phyloP scores from a whole-genome alignment of 2,113 vertebrate species.

The Xenopus laevis region DNA sequence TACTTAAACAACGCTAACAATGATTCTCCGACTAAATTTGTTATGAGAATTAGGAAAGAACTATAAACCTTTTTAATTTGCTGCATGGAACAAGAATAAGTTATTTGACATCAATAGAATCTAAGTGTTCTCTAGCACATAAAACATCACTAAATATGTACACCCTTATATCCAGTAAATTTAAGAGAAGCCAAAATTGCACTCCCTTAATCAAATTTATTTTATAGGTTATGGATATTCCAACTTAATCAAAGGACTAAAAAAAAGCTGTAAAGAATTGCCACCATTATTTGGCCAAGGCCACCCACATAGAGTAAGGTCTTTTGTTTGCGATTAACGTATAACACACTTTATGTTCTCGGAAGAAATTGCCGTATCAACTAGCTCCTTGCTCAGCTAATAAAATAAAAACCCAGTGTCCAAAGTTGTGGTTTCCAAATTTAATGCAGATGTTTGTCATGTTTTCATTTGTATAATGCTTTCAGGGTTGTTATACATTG shows the following conservation, averaged over 20 bases:
- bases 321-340: conserved; percentile 63
- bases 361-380: conserved; percentile 68
- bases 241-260: conserved; percentile 52
- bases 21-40: no score
- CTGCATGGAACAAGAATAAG: not conserved
- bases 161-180: conserved; percentile 24
- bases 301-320: conserved; percentile 58
- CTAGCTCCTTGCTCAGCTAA: conserved; percentile 61
- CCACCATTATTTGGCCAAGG: conserved; percentile 44
- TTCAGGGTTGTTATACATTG: conserved; percentile 26
- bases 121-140: not conserved
- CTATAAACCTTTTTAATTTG: not conserved
- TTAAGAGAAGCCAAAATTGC: conserved; percentile 20
- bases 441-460: conserved; percentile 60
- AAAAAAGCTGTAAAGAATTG: conserved; percentile 50
- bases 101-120: not conserved
- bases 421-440: conserved; percentile 62
- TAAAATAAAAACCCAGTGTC: conserved; percentile 68
- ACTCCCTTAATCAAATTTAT: conserved; percentile 49
- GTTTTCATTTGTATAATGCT: conserved; percentile 43
- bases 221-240: conserved; percentile 46
- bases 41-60: no score
- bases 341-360: conserved; percentile 60
- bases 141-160: not conserved
- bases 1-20: no score